These are phyloP conservation scores for Archips crataeganus DNA, from an alignment of 2,888 invertebrate species.

Conservation along the genomic window DNA sequence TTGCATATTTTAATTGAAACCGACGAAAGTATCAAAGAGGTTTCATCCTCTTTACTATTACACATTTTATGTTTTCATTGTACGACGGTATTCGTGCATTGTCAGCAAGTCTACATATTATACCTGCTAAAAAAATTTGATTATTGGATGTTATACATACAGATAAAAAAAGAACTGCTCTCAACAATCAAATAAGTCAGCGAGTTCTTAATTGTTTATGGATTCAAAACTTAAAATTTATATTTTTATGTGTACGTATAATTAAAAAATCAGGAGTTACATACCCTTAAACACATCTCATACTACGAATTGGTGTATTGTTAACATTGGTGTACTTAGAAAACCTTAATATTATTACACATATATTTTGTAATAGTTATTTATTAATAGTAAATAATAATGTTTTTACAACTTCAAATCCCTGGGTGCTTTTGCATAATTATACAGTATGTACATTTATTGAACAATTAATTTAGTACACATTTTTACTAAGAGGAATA, in stretches of 20 bases:
- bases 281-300: not conserved
- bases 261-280: not conserved
- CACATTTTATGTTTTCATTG: not conserved
- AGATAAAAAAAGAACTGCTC: too few relatives aligned
- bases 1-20: not conserved
- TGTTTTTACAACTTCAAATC: conserved; percentile 38
- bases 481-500: not conserved
- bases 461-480: conserved; percentile 14
- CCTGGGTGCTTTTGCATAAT: conserved; percentile 34
- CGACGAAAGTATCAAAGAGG: too few relatives aligned
- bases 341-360: not conserved
- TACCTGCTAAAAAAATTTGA: too few relatives aligned
- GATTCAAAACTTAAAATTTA: too few relatives aligned
- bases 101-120: too few relatives aligned
- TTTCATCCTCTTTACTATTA: too few relatives aligned
- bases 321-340: conserved; percentile 1
- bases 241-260: not conserved
- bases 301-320: not conserved
- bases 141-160: too few relatives aligned
- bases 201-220: not conserved
- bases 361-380: not conserved
- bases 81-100: too few relatives aligned
- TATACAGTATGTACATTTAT: conserved; percentile 39
- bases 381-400: conserved; percentile 12
- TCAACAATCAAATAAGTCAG: not conserved